Base-by-base conservation (phyloP, 1,140 invertebrate genomes). In the Drosophila ananassae region DNA sequence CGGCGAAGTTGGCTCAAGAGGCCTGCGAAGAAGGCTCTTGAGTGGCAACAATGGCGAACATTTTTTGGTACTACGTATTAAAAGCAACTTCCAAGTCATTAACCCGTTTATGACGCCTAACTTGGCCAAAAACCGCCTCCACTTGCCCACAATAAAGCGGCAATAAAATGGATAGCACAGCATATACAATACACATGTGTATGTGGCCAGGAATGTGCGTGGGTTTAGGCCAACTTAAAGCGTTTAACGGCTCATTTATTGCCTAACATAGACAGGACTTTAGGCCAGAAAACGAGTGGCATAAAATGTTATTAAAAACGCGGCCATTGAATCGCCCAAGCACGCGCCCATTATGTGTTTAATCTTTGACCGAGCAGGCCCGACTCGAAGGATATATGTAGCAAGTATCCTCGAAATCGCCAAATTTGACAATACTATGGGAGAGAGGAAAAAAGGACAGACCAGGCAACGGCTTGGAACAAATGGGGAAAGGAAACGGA, bases 221-320 rank as follows among this genome's bases (percentile, higher is more conserved):
- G 48, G 24, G 2, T 56, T 17, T 44, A n/a, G 8, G 25, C 50
- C 53, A 82, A 82, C 82, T 79, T 82, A 73, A 82, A 87, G 83
- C 83, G 64, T 82, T 87, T 87, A 87, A 87, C 83, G 83, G 83
- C 83, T 87, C 83, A 87, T 87, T 87, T 87, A 87, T 87, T 87
- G 76, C 79, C 12, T 9, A 60, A 61, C 67, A 67, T 52, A 34
- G 48, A 30, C 75, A 51, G 60, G 22, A 28, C 22, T 50, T 51
- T 44, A 56, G 53, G 17, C 41, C 34, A n/a, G 57, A 75, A 7
- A 46, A 34, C 13, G 61, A 82, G 41, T 71, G 79, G 76, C 76
- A 73, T 79, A 64, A 89, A 82, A 78, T 69, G 77, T 85, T 85
- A 85, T 85, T 85, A 85, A 85, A 85, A 81, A 77, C 52, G 57